A percentile compares a stretch with the other conserved stretches of the same genome.
phyloP scores from a whole-genome alignment of 2,888 invertebrate genomes.

The Sepioteuthis lessoniana region DNA sequence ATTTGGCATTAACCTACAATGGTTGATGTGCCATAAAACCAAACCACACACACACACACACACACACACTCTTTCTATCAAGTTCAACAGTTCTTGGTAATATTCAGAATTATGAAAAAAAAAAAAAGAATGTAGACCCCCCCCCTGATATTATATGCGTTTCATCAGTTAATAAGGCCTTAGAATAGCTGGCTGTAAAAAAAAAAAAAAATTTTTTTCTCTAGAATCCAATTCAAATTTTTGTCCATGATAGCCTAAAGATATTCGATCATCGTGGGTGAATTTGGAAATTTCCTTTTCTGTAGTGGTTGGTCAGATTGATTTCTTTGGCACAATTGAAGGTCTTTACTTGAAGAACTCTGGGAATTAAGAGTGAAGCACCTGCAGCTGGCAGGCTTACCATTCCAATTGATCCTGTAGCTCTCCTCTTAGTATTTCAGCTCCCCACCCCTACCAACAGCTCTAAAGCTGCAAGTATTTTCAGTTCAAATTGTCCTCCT shows the following conservation, averaged over 20 bases:
- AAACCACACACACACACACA: no score
- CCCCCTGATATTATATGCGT: no score
- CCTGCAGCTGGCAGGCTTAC: conserved; percentile 33
- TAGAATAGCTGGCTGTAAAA: neutral
- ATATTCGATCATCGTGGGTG: neutral
- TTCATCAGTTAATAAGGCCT: no score
- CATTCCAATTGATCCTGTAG: neutral
- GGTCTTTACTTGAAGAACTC: neutral
- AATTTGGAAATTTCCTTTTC: neutral
- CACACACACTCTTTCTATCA: no score
- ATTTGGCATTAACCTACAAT: no score
- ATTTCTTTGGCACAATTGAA: neutral
- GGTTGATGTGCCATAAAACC: no score
- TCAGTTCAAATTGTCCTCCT: neutral
- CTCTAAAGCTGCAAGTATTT: neutral
- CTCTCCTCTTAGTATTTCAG: neutral
- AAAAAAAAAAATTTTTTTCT: no score
- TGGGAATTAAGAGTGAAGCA: neutral
- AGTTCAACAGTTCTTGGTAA: no score
- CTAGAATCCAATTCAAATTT: neutral
- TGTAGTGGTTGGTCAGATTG: neutral
- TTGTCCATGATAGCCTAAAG: neutral
- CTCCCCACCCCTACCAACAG: neutral
- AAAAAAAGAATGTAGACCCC: no score
- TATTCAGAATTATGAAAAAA: no score